Percentiles rank a stretch among this genome's conserved stretches.
phyloP scores from a whole-genome alignment of 1,140 invertebrate genomes.

The Pygmarrhopalites habei region DNA sequence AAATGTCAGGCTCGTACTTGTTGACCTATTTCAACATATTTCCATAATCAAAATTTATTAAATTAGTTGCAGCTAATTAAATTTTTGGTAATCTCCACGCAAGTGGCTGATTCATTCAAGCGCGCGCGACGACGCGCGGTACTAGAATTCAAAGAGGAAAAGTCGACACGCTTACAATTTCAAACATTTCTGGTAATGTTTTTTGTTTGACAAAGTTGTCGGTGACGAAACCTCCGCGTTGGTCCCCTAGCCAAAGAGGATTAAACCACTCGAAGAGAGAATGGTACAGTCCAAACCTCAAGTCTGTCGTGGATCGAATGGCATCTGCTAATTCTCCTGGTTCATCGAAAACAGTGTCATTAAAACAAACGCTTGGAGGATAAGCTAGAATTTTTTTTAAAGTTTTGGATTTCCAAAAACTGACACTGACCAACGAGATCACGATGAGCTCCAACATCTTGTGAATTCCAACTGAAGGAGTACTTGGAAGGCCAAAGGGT shows the following conservation, averaged over 20 bases:
- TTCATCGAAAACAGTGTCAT: too few species aligned
- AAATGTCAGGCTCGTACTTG: constrained; percentile 74
- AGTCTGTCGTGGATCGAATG: constrained; percentile 42
- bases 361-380: constrained; percentile 42
- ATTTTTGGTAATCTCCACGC: neutral
- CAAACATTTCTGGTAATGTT: constrained; percentile 41
- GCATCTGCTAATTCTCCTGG: constrained; percentile 44
- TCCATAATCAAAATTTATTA: constrained; percentile 24
- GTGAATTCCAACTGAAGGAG: constrained; percentile 83
- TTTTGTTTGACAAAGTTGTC: constrained; percentile 42
- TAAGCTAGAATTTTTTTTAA: neutral
- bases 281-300: constrained; percentile 50
- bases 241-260: constrained; percentile 48
- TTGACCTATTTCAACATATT: constrained; percentile 47
- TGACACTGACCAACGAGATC: constrained; percentile 61
- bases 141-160: too few species aligned
- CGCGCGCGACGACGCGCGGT: neutral
- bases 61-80: constrained; percentile 3
- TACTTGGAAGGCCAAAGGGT: constrained; percentile 79
- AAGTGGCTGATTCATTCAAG: neutral
- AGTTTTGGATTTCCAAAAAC: neutral
- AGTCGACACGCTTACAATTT: constrained; percentile 35
- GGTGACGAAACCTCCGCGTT: constrained; percentile 44
- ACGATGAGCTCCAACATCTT: constrained; percentile 73
- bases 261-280: constrained; percentile 49